Conservation (phyloP, 2,797 vertebrate species). For the Pseudochirops cupreus region DNA sequence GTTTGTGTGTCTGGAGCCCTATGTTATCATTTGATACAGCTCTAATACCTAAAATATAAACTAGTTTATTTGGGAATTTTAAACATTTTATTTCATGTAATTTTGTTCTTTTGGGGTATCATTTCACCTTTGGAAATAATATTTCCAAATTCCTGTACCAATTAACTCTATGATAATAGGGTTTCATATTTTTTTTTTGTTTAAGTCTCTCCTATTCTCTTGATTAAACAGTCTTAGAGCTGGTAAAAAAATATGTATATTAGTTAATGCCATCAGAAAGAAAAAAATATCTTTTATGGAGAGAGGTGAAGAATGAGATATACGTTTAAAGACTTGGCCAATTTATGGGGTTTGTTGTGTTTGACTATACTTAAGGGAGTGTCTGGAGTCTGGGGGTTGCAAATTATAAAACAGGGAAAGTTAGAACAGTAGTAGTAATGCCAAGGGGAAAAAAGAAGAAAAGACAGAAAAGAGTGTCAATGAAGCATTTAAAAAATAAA, state of each 20-base stretch:
- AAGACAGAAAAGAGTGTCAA: neutral
- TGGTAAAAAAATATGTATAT: neutral
- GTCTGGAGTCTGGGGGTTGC: neutral
- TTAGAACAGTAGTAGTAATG: neutral
- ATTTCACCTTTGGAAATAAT: neutral
- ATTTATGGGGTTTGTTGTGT: neutral
- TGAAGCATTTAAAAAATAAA: neutral
- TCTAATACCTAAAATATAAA: neutral
- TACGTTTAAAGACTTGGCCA: neutral
- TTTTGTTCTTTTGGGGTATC: neutral
- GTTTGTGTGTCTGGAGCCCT: neutral
- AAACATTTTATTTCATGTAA: slow-evolving; percentile 19
- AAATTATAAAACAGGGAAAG: neutral
- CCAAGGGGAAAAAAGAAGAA: neutral
- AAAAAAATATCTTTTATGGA: neutral
- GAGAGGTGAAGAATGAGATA: neutral
- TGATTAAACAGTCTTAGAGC: slow-evolving; percentile 5
- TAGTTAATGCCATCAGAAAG: slow-evolving; percentile 4
- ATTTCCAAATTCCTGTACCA: slow-evolving; percentile 4
- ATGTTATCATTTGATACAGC: neutral
- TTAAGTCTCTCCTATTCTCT: neutral
- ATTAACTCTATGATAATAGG: neutral
- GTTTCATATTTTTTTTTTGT: neutral
- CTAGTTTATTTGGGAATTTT: neutral
- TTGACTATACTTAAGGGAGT: neutral